Evolutionary conservation across 2,888 invertebrate species (phyloP).

Genomic region (Spicauda simplicius): DNA sequence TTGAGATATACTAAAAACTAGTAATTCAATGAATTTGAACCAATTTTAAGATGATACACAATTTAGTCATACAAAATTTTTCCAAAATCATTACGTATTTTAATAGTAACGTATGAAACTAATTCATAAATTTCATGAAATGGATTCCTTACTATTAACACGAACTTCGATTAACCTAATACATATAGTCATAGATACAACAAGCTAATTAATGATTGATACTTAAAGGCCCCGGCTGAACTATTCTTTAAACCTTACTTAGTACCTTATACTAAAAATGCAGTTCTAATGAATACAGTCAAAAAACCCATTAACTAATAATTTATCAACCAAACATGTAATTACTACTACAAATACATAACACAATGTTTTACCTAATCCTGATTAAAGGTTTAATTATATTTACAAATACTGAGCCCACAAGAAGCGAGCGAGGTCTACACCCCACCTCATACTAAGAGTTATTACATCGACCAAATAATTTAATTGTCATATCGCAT

Average conservation of each 20-base stretch:
- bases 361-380: neutral
- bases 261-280: constrained; percentile 22
- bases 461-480: too few relatives aligned
- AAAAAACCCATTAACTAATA: neutral
- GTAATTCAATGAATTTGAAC: too few relatives aligned
- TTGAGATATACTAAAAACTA: neutral
- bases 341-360: neutral
- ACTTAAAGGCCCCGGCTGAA: constrained; percentile 1
- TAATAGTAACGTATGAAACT: too few relatives aligned
- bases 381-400: neutral
- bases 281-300: constrained; percentile 19
- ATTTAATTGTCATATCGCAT: too few relatives aligned
- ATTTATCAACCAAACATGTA: too few relatives aligned
- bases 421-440: too few relatives aligned
- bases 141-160: neutral
- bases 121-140: neutral
- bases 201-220: neutral
- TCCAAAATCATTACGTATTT: neutral
- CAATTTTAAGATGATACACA: too few relatives aligned
- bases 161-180: neutral
- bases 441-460: too few relatives aligned
- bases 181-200: neutral
- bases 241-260: constrained; percentile 3
- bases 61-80: too few relatives aligned
- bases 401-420: too few relatives aligned